Evolutionary conservation across 2,113 vertebrate genomes (phyloP), one percentile per base, ranked within the genome.

Genomic region (Pycnonotus jocosus): DNA sequence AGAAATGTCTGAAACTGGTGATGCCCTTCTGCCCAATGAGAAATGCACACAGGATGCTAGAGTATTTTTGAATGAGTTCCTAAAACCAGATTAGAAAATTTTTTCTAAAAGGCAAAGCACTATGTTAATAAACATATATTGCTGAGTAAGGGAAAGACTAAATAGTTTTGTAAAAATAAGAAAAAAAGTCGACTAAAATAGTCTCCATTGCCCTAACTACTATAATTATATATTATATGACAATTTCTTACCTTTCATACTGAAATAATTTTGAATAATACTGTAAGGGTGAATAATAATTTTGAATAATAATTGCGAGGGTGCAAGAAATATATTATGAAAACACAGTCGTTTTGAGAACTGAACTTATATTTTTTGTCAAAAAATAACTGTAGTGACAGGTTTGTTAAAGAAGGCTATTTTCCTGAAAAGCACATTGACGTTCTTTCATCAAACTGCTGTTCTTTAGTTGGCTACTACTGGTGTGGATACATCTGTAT

Each of bases 21-120:
- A 35, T 83, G 35, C 5, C 10, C 14, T 56, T 85, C 30, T 60
- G 54, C 45, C 53, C 61, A 86, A 23, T 12, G 22, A 91, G 27
- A 77, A 81, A 77, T 24, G 48, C 6, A 64, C 3, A 15, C 7
- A 28, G 0, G 0, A 37, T 18, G 8, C 31, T 56, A 77, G 28
- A 66, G 24, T n/a, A 51, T 30, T 79, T 86, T 76, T 71, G 3
- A 58, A 58, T 28, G 5, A 66, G 13, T 35, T 68, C 54, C 8
- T 51, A 84, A 7, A 50, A 60, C 4, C 1, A 3, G 24, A 64
- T 72, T 40, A 71, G 22, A 76, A 84, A 45, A 22, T 64, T 38
- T 50, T 3, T 93, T 82, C 38, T 48, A 19, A 84, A 89, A 38
- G 45, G 18, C 50, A 47, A 90, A 88, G 25, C 45, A 40, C 6